Base-by-base conservation (phyloP, 2,797 vertebrate genomes). In the Parauchenoglanis punctatus region DNA sequence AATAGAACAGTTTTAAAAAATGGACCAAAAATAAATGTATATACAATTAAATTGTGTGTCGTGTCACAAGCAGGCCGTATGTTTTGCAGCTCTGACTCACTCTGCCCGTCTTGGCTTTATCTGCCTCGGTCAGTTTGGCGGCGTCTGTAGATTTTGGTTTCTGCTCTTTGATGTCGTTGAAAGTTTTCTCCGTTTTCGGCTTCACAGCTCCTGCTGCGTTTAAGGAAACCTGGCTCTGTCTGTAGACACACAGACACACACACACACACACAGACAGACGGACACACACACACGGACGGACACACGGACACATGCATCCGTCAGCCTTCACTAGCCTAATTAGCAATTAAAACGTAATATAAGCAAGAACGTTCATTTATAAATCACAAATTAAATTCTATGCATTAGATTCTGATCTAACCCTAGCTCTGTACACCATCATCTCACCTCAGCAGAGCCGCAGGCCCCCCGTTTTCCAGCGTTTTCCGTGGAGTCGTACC, bases 61-160 rank as follows among this genome's bases (percentile, higher is more conserved):
- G 7, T 6, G 23, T 58, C 20, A 3, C 31, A 2, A 17, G 72
- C 13, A 4, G 18, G 23, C n/a, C 1, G 4, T 1, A 13, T 49
- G 1, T 18, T 5, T n/a, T 1, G 67, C 13, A 28, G 65, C 18
- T 61, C 0, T 1, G 59, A 52, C 59, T 78, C 95, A 99, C 98
- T 95, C 93, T 93, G 56, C 98, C 98, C 0, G 98, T 99, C 91
- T 97, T 96, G 0, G 97, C 98, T 83, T 97, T 98, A 93, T 99
- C 98, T 0, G 96, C 97, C 90, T 99, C 97, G 0, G 93, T 96
- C 83, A 99, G 93, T 86, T 97, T 98, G 93, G 97, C 97, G 7
- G 92, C 92, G 0, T 96, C 96, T 3, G 95, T 87, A 11, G 89
- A 90, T 85, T 89, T 96, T 70, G 68, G 76, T 75, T 84, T 93